phyloP scores from a whole-genome alignment of 2,113 vertebrate genomes.

The Cyprinus carpio region DNA sequence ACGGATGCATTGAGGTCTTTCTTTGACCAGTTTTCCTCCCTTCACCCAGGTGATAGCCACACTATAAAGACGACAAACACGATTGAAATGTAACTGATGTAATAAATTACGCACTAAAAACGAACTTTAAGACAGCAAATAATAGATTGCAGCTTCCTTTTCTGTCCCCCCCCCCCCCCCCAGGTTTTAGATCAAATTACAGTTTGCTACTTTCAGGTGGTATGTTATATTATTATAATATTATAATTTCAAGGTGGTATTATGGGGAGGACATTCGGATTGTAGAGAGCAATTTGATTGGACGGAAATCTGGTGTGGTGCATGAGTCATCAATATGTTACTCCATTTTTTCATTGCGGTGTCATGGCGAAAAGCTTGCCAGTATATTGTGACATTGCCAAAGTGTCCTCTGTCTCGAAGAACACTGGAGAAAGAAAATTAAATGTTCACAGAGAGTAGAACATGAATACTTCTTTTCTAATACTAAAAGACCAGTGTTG shows the following conservation, averaged over 20 bases:
- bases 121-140: background rate
- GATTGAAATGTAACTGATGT: background rate
- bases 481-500: background rate
- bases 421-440: conserved; percentile 74
- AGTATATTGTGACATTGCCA: conserved; percentile 85
- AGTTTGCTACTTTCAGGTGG: too few relatives aligned
- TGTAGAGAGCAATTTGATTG: too few relatives aligned
- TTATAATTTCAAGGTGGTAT: too few relatives aligned
- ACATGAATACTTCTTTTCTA: background rate
- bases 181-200: too few relatives aligned
- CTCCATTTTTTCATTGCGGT: conserved; percentile 68
- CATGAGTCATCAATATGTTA: too few relatives aligned
- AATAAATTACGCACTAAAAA: too few relatives aligned
- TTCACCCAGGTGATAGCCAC: conserved; percentile 84
- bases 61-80: conserved; percentile 66
- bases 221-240: too few relatives aligned
- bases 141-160: conserved; percentile 33
- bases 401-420: conserved; percentile 85
- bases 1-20: conserved; percentile 80
- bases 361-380: conserved; percentile 85
- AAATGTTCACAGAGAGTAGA: conserved; percentile 17
- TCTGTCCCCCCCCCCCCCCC: too few relatives aligned
- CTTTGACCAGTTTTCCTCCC: conserved; percentile 81
- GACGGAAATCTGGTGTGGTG: background rate
- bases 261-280: too few relatives aligned